Conservation (phyloP, 1,140 invertebrate genomes). For the Laodelphax striatellus region DNA sequence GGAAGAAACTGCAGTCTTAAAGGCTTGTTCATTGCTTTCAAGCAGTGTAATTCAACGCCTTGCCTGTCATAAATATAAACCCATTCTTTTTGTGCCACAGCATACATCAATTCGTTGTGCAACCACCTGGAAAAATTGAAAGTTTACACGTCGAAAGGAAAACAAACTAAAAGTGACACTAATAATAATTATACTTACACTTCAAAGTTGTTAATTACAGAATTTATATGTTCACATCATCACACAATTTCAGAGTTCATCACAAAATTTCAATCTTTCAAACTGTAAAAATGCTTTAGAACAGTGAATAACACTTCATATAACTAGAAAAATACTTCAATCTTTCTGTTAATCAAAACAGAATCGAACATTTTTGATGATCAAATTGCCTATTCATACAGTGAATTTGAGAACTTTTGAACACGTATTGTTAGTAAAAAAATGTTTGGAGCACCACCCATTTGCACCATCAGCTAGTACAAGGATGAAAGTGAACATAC, state of each 20-base stretch:
- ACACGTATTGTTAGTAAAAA: too few relatives aligned
- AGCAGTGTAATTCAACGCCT: constrained; percentile 91
- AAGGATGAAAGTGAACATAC: too few relatives aligned
- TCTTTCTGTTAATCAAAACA: too few relatives aligned
- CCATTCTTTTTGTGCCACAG: constrained; percentile 94
- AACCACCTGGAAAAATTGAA: constrained; percentile 54
- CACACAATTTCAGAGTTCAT: background rate
- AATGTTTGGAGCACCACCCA: too few relatives aligned
- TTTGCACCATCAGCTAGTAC: too few relatives aligned
- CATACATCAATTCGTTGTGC: constrained; percentile 94
- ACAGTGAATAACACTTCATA: too few relatives aligned
- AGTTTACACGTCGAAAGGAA: too few relatives aligned
- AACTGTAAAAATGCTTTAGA: background rate
- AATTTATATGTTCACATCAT: background rate
- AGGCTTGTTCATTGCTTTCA: constrained; percentile 75
- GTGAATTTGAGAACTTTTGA: too few relatives aligned
- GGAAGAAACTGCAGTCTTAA: constrained; percentile 86
- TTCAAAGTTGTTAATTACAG: background rate
- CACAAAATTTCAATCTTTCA: background rate
- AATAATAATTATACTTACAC: too few relatives aligned
- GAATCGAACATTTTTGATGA: too few relatives aligned
- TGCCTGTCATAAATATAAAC: constrained; percentile 95
- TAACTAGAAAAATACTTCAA: too few relatives aligned
- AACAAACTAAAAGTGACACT: background rate
- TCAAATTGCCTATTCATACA: too few relatives aligned